Evolutionary conservation across 1,140 invertebrate species (phyloP).

Genomic region (Coelopa frigida): DNA sequence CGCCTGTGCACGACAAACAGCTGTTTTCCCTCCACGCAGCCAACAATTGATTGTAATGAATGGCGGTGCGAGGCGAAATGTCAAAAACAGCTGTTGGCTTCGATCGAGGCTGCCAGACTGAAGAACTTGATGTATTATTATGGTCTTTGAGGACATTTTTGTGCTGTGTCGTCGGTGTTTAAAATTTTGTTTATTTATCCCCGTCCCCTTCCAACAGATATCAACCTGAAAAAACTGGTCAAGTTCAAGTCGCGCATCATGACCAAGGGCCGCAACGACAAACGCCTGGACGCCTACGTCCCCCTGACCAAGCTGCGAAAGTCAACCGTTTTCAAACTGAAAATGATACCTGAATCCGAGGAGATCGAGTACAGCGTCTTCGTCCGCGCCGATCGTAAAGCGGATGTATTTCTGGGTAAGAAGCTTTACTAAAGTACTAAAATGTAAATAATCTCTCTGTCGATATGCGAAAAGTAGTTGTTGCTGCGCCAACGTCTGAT

Average conservation of each 20-base stretch:
- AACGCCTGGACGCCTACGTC: constrained; percentile 35
- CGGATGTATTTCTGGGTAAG: constrained; percentile 39
- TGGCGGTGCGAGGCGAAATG: too few species aligned
- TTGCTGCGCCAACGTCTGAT: too few species aligned
- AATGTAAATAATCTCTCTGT: too few species aligned
- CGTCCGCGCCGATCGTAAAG: constrained; percentile 38
- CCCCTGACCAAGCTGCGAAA: constrained; percentile 37
- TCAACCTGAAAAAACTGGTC: constrained; percentile 36
- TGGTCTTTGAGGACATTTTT: too few species aligned
- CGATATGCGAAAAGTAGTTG: too few species aligned
- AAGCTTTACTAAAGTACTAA: constrained; percentile 5
- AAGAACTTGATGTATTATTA: too few species aligned
- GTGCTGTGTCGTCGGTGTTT: too few species aligned
- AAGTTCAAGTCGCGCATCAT: constrained; percentile 26
- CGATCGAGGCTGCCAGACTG: too few species aligned
- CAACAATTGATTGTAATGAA: too few species aligned
- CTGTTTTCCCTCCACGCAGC: too few species aligned
- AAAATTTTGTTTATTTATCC: neutral
- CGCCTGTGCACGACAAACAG: too few species aligned
- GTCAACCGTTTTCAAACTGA: constrained; percentile 28
- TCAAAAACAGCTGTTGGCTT: too few species aligned
- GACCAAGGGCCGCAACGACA: constrained; percentile 15
- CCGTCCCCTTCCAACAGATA: constrained; percentile 29
- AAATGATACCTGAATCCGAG: constrained; percentile 24
- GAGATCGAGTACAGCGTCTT: constrained; percentile 29